Evolutionary conservation across 1,140 invertebrate species (phyloP).

Genomic region (Zaprionus nigranus): DNA sequence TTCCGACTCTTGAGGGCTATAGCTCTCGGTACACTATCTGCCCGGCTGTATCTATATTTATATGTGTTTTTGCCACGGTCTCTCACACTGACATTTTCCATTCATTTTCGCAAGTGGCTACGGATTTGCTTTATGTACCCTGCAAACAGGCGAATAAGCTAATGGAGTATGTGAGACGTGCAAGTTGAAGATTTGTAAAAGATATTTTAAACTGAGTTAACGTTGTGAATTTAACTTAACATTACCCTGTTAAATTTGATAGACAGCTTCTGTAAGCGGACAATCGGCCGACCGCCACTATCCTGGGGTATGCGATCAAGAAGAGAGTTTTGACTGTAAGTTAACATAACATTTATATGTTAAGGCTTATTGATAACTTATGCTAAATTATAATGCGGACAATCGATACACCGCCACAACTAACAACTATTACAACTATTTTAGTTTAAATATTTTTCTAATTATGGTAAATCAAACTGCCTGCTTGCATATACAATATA

Average conservation of each 20-base stretch:
- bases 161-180: not conserved
- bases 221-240: not conserved
- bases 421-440: not conserved
- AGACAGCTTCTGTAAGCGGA: not conserved
- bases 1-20: not conserved
- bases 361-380: not conserved
- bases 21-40: slow-evolving; percentile 34
- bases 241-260: not conserved
- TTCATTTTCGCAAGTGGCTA: slow-evolving; percentile 79
- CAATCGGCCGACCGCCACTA: not conserved
- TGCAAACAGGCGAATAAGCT: not conserved
- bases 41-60: slow-evolving; percentile 44
- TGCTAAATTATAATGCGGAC: no score
- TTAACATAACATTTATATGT: not conserved
- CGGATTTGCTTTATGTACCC: slow-evolving; percentile 66
- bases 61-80: slow-evolving; percentile 42
- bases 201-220: accelerated
- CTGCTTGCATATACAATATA: not conserved
- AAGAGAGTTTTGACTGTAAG: not conserved
- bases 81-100: slow-evolving; percentile 66
- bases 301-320: no score
- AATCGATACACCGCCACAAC: not conserved
- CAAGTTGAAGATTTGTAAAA: not conserved
- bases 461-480: not conserved
- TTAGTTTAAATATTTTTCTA: not conserved